Base-by-base conservation (phyloP, 2,888 invertebrate species). In the Eristalis tenax region DNA sequence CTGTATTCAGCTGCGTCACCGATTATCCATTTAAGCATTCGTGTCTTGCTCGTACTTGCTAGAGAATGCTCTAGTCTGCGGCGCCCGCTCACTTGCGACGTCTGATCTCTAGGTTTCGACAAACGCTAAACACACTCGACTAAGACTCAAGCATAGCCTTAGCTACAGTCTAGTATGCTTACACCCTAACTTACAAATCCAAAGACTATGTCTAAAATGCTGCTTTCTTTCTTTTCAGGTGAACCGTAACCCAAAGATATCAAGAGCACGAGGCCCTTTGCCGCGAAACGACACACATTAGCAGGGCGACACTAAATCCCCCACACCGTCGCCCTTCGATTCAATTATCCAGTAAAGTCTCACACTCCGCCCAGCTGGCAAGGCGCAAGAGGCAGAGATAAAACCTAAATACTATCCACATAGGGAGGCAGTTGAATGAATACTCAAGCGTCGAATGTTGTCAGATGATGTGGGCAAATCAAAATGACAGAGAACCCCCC, bases 401-500 rank as follows among this genome's bases (percentile, higher is more conserved):
- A 43, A 80, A 50, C 23, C 59, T 61, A 68, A 73, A 64, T n/a
- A 83, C 50, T n/a, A 70, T 22, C n/a, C 18, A n/a, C 35, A 71
- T 32, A 18, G 18, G 4, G 5, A 66, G 68, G 23, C 65, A 76
- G 65, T 90, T 90, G 81, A 91, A 92, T 90, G 90, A 92, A 68
- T 66, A 71, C 66, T 83, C 69, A 56, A 64, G 57, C 43, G n/a
- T 63, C 71, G 50, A 76, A 59, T 79, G 71, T 69, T 32, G 73
- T 76, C 76, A 80, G 83, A 88, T 88, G 81, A 84, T 88, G 84
- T 80, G 77, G 73, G 68, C 80, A 84, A 88, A 65, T 70, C 80
- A 88, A 87, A 88, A 88, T 88, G 88, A 88, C 88, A 74, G 84
- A 88, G 76, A 84, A 81, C 87, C 80, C 50, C 50, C 50, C 76